Conservation (phyloP, 1,140 invertebrate species). For the Drosophila santomea region DNA sequence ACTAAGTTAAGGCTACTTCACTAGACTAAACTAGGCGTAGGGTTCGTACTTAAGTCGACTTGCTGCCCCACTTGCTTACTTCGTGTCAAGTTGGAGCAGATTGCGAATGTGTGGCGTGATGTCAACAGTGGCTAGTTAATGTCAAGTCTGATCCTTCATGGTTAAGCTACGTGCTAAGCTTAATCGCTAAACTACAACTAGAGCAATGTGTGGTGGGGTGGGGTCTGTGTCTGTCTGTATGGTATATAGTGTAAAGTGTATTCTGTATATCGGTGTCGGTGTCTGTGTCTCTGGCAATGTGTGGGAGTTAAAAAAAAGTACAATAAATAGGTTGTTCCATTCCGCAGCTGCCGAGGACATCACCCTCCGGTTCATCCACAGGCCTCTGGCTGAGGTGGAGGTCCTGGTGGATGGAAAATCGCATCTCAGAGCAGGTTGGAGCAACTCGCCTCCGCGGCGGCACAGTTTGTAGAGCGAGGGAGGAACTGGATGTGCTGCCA, state of each 20-base stretch:
- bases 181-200: slow-evolving; percentile 37
- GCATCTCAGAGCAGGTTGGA: slow-evolving; percentile 73
- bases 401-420: slow-evolving; percentile 17
- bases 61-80: slow-evolving; percentile 12
- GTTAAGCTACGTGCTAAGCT: slow-evolving; percentile 29
- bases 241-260: background rate
- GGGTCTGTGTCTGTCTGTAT: slow-evolving; percentile 12
- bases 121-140: slow-evolving; percentile 44
- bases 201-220: slow-evolving; percentile 20
- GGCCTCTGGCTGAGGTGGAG: slow-evolving; percentile 13
- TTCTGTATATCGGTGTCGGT: background rate
- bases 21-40: slow-evolving; percentile 34
- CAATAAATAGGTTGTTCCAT: slow-evolving; percentile 68
- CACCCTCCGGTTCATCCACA: slow-evolving; percentile 38
- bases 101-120: slow-evolving; percentile 23
- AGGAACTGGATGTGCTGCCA: slow-evolving; percentile 84
- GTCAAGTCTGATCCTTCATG: slow-evolving; percentile 36
- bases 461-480: slow-evolving; percentile 73
- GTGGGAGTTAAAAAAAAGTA: slow-evolving; percentile 70
- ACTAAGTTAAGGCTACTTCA: slow-evolving; percentile 18
- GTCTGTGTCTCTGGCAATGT: slow-evolving; percentile 25
- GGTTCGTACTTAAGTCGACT: slow-evolving; percentile 37
- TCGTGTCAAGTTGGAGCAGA: background rate
- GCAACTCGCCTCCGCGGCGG: slow-evolving; percentile 64
- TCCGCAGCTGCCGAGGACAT: slow-evolving; percentile 20